phyloP scores from a whole-genome alignment of 1,140 invertebrate genomes.

The Gryllus bimaculatus region DNA sequence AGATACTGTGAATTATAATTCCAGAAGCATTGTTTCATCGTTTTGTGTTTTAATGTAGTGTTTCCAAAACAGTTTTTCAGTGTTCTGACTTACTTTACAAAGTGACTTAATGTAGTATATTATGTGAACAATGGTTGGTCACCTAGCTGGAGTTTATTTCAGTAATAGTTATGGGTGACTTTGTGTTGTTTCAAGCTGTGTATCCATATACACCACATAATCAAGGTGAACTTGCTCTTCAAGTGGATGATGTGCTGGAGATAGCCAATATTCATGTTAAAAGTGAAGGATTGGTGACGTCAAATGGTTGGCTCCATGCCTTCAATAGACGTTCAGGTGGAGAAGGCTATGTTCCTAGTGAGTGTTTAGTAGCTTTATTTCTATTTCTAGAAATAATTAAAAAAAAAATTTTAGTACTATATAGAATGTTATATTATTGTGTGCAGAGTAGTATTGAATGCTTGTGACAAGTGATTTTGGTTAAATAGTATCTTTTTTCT shows the following conservation, averaged over 20 bases:
- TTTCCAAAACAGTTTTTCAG: no score
- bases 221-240: neutral
- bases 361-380: neutral
- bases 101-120: neutral
- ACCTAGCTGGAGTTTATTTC: neutral
- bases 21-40: no score
- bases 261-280: neutral
- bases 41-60: no score
- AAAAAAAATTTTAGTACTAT: no score
- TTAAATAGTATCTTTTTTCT: neutral
- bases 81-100: neutral
- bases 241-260: neutral
- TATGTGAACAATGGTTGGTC: neutral
- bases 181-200: neutral
- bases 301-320: neutral
- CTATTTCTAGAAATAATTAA: neutral
- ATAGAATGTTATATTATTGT: no score
- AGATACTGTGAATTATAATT: no score
- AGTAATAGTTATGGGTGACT: neutral
- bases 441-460: no score
- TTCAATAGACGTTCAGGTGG: neutral
- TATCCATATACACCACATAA: neutral
- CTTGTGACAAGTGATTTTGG: no score
- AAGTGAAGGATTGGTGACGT: neutral
- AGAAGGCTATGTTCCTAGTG: conserved; percentile 3